Conservation (phyloP, 1,140 invertebrate species). For the Popillia japonica region DNA sequence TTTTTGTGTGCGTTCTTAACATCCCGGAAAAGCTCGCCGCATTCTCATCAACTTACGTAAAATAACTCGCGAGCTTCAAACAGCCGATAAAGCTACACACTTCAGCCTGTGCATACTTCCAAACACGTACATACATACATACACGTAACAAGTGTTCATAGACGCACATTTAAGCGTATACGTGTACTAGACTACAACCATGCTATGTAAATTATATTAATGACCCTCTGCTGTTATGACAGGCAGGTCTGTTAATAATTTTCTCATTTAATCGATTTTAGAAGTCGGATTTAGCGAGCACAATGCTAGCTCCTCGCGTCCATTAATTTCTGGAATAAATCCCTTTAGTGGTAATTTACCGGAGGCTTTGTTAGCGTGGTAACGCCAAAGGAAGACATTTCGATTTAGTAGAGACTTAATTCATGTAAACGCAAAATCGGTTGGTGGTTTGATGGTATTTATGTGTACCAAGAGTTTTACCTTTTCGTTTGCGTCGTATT, state of each 20-base stretch:
- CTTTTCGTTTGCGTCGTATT: background rate
- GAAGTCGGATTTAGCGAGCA: conserved; percentile 23
- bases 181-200: background rate
- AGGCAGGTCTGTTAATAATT: conserved; percentile 30
- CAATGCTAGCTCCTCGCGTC: conserved; percentile 16
- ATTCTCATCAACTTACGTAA: background rate
- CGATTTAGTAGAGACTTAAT: conserved; percentile 14
- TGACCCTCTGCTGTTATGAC: conserved; percentile 21
- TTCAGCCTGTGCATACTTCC: background rate
- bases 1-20: background rate
- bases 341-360: conserved; percentile 25
- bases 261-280: conserved; percentile 30
- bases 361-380: background rate
- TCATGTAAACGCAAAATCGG: background rate
- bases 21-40: background rate
- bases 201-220: conserved; percentile 23
- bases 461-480: background rate
- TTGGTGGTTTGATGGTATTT: background rate
- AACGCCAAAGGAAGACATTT: background rate
- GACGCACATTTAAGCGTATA: background rate
- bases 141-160: background rate
- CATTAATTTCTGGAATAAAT: conserved; percentile 19
- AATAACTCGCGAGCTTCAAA: background rate
- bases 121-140: background rate
- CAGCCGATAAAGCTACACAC: background rate